phyloP scores from a whole-genome alignment of 2,797 vertebrate species.

The Sebastes itinus region DNA sequence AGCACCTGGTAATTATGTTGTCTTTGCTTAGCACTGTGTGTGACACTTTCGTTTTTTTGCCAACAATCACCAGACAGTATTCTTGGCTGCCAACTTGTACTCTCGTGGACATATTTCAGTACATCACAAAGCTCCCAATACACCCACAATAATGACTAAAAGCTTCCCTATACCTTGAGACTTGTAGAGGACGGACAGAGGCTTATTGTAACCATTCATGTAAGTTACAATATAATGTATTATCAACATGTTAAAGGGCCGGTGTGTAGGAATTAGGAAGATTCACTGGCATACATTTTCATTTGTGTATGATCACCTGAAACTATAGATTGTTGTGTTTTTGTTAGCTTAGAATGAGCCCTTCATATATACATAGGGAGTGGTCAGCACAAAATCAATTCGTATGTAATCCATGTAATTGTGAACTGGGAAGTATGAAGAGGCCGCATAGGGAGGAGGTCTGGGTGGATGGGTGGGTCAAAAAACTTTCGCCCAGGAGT shows the following conservation, averaged over 20 bases:
- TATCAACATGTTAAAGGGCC: no score
- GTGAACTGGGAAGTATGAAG: no score
- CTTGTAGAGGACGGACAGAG: background rate
- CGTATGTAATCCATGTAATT: no score
- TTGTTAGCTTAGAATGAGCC: background rate
- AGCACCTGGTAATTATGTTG: slow-evolving; percentile 49
- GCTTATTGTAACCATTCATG: background rate
- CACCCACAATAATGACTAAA: background rate
- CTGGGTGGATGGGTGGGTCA: no score
- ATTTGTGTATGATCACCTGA: background rate
- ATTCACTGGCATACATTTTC: no score
- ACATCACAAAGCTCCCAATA: background rate
- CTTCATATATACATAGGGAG: no score
- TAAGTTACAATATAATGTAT: background rate
- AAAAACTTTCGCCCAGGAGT: no score
- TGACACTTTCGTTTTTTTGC: background rate
- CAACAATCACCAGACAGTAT: background rate
- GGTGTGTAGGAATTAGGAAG: background rate
- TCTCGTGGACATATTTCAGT: background rate
- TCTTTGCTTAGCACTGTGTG: slow-evolving; percentile 22
- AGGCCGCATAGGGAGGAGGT: no score
- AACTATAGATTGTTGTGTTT: background rate
- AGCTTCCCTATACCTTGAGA: background rate
- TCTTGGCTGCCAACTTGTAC: background rate
- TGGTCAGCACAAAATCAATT: no score